Evolutionary conservation across 2,888 invertebrate species (phyloP).

Genomic region (Neoaliturus tenellus): DNA sequence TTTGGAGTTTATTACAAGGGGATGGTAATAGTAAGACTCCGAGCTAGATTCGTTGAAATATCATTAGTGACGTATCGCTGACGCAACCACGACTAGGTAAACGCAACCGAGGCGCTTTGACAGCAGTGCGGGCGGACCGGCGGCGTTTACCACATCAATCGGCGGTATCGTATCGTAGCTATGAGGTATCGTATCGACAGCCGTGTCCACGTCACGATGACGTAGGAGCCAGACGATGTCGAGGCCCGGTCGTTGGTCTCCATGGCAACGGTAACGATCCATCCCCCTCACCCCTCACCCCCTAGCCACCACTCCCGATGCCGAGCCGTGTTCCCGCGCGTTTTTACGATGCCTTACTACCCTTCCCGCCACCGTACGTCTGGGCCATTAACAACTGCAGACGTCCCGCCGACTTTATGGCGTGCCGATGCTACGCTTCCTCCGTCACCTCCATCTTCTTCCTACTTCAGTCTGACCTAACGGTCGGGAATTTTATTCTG

Average conservation of each 20-base stretch:
- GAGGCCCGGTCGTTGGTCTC: conserved; percentile 33
- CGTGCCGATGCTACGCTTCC: conserved; percentile 14
- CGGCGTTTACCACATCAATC: no score
- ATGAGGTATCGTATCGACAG: not conserved
- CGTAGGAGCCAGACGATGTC: conserved; percentile 41
- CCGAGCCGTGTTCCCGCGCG: conserved; percentile 29
- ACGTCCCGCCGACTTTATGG: conserved; percentile 31
- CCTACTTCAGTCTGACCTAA: not conserved
- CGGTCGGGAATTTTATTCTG: no score
- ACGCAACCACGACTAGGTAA: no score
- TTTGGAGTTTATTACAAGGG: no score
- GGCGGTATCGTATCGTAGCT: not conserved
- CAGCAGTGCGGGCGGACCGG: no score
- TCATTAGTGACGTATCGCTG: no score
- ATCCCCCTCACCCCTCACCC: not conserved
- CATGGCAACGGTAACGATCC: conserved; percentile 46
- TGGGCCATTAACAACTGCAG: conserved; percentile 48
- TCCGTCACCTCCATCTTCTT: not conserved
- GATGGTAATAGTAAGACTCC: no score
- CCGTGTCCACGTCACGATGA: conserved; percentile 15
- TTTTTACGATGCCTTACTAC: conserved; percentile 50
- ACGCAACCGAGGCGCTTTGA: no score
- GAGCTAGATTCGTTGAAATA: no score
- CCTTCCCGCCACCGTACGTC: conserved; percentile 43
- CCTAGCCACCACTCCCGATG: not conserved